Evolutionary conservation across 2,113 vertebrate genomes (phyloP), one percentile per base, ranked within the genome.

Genomic region (Ceratotherium simum): DNA sequence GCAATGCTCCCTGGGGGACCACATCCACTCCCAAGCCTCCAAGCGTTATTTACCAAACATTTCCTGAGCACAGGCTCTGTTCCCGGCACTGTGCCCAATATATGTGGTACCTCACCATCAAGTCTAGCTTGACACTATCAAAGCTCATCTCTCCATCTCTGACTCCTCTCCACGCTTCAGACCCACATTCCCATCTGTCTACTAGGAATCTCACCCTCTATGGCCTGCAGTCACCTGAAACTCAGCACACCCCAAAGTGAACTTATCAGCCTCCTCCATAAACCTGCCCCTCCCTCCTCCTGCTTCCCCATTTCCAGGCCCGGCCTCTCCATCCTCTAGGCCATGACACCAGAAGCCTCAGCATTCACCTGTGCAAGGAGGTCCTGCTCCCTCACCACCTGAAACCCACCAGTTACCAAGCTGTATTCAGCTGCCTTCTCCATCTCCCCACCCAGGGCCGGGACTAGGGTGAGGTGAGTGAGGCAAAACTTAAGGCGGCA

Each of bases 41-140:
- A 10, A 36, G 42, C 27, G 29, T 3, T 31, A 4, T 2, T 73
- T 23, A 33, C 64, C 39, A 31, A 83, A 67, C 48, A 0, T 42
- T 39, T 46, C 33, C 72, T n/a, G 46, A 91, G 39, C 11, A n/a
- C 8, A 6, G 3, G 25, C 51, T 75, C 62, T 18, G 33, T 42
- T 46, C 39, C 23, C 58, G 78, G 25, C 51, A 25, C 21, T 0
- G 31, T 25, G 46, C 54, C 33, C 0, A 1, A 23, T 67, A n/a
- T 46, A 17, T 5, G 1, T 1, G 0, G 39, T 1, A 3, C 20
- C 56, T 58, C 29, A 2, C 6, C 33, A 33, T 31, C 65, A 33
- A 11, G 36, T 56, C 69, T 16, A 3, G 20, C 23, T 25, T 54
- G 29, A 54, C 11, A 16, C 51, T 13, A 12, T 62, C 70, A 48